Conservation (phyloP, 2,888 invertebrate genomes). For the Agrotis puta region DNA sequence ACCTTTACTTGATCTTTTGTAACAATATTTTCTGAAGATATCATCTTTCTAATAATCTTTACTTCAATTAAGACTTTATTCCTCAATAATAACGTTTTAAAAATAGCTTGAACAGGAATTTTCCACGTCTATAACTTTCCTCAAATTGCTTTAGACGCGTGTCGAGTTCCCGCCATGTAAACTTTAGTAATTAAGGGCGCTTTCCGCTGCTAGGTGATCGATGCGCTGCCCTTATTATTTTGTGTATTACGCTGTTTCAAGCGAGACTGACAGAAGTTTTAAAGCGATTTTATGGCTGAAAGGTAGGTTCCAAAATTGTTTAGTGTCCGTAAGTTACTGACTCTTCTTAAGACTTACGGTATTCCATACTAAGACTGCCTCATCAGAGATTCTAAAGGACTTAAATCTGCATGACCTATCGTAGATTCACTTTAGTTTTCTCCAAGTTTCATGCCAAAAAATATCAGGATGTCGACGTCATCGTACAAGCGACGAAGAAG, state of each 20-base stretch:
- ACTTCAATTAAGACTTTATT: constrained; percentile 19
- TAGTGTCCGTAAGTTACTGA: not conserved
- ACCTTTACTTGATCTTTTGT: not conserved
- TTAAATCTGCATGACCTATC: too few species aligned
- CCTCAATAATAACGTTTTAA: constrained; percentile 36
- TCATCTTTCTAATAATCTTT: constrained; percentile 8
- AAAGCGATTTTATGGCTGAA: constrained; percentile 24
- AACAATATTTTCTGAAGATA: not conserved
- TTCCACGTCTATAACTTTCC: constrained; percentile 58
- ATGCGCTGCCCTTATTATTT: constrained; percentile 59
- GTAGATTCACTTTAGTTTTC: too few species aligned
- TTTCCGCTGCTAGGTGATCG: constrained; percentile 70
- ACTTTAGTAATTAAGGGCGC: constrained; percentile 80
- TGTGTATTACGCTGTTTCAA: constrained; percentile 34
- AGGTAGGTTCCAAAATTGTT: not conserved
- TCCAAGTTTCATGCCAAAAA: too few species aligned
- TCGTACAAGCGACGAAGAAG: too few species aligned
- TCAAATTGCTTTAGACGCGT: constrained; percentile 75
- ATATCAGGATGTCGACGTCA: too few species aligned
- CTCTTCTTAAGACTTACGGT: not conserved
- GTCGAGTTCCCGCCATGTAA: constrained; percentile 70
- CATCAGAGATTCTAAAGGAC: not conserved
- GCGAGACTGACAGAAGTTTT: constrained; percentile 15
- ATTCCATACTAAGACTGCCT: not conserved
- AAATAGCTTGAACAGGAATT: constrained; percentile 50